Evolutionary conservation across 2,113 vertebrate species (phyloP), one percentile per base, ranked within the genome.

Genomic region (Calypte anna): DNA sequence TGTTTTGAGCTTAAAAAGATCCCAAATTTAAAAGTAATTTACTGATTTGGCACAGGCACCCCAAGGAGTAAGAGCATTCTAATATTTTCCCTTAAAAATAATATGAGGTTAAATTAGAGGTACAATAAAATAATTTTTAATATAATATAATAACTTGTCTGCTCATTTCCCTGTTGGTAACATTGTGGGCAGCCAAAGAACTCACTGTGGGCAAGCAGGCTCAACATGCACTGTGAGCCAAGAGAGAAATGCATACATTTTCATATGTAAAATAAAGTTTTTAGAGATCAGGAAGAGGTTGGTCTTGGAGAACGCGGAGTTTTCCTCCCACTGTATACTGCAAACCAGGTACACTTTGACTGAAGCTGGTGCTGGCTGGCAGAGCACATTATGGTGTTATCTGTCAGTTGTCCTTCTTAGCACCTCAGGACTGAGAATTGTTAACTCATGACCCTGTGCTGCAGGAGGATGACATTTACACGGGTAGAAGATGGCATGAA

Each of bases 61-160:
- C 22, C 48, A n/a, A 50, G 73, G 69, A 55, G 57, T 7, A 40
- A 82, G 43, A 76, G 22, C 48, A 24, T 90, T 91, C 75, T 82
- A 72, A 53, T 73, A 53, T 87, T 86, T 93, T 81, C 48, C 62
- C 23, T 69, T 89, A 83, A 76, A 84, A 92, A 79, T 77, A 90
- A 76, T 72, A 69, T 58, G 40, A 86, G 6, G 59, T 82, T 82
- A 82, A 92, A 91, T 89, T 59, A 82, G 48, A 70, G 51, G 40
- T 30, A 48, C n/a, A 46, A 40, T 51, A 73, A 80, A 53, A 5
- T 50, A 18, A 24, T 62, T 87, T 79, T 12, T 53, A 79, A 76
- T 79, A 12, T 24, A 55, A 25, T 30, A 57, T 12, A 27, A 50
- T 24, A 54, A 89, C 68, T 6, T 51, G 30, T 24, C 88, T 83